Evolutionary conservation across 2,113 vertebrate species (phyloP), one percentile per base, ranked within the genome.

Genomic region (Rhinoderma darwinii): DNA sequence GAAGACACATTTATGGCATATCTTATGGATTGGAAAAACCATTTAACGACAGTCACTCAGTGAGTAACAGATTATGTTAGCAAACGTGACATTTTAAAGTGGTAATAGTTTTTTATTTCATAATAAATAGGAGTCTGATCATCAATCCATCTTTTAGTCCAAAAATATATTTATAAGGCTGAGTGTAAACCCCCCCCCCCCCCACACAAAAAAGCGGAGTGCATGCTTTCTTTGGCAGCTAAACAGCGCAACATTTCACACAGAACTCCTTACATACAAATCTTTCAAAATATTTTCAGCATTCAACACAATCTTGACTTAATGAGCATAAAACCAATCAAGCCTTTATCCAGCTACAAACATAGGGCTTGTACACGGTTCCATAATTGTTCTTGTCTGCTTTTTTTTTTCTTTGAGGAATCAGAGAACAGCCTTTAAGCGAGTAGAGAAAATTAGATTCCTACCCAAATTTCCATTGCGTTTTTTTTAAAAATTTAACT

Each of bases 201-300:
- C n/a, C n/a, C n/a, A n/a, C 1, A 20, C 15, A 37, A 72, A 17
- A 27, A 14, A n/a, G 3, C 68, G 20, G 32, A 3, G 61, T 4
- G 12, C 30, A 32, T 11, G 75, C 32, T 54, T 78, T 35, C 75
- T 77, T 30, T 1, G 32, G 44, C 27, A 10, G n/a, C 76, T 56
- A 32, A 56, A 27, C 25, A 8, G 72, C 10, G 39, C 11, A 12
- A 44, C 77, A 66, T 43, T 82, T 66, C 79, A 61, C 54, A 44
- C 3, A 17, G 27, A n/a, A 66, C 79, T 43, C 27, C 56, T 43
- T 43, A n/a, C 5, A 63, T 30, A 14, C 37, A 27, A 39, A 43
- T 51, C 72, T 56, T 75, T 84, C 83, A 84, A 74, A 84, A 84
- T 84, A 84, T 84, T 76, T 47, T 68, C 81, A 11, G 81, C 63